Percentiles rank a stretch among this genome's conserved stretches.
These are phyloP conservation scores for Drosophila guanche DNA, from an alignment of 1,140 invertebrate genomes.

Conservation along the genomic window DNA sequence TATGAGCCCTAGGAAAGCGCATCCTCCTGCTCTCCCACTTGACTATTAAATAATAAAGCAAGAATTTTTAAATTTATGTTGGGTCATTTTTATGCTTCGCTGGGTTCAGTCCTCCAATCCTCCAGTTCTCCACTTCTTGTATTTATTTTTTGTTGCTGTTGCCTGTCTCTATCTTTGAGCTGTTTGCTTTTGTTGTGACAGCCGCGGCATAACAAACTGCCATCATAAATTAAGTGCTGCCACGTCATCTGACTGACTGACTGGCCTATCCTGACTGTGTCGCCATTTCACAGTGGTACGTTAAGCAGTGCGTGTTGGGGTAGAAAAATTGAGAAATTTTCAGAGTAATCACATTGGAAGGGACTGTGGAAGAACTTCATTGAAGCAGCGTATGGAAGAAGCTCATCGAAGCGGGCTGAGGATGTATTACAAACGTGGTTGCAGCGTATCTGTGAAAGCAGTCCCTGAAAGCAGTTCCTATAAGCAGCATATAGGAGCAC, in stretches of 20 bases:
- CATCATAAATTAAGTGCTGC: slow-evolving; percentile 81
- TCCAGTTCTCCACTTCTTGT: slow-evolving; percentile 19
- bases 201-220: slow-evolving; percentile 82
- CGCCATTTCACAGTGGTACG: slow-evolving; percentile 41
- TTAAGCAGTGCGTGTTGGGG: background rate
- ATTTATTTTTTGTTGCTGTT: slow-evolving; percentile 38
- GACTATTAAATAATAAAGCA: slow-evolving; percentile 82
- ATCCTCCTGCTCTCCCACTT: slow-evolving; percentile 5
- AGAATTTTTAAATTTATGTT: slow-evolving; percentile 83
- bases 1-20: slow-evolving; percentile 9
- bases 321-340: slow-evolving; percentile 4
- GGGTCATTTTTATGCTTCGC: slow-evolving; percentile 75
- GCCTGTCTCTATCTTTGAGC: slow-evolving; percentile 67
- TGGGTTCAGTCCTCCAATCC: slow-evolving; percentile 13
- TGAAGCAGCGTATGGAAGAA: too few species aligned
- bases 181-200: slow-evolving; percentile 80
- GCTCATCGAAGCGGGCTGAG: too few species aligned
- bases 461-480: too few species aligned
- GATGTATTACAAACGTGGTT: too few species aligned
- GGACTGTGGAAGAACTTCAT: too few species aligned
- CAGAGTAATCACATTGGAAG: background rate
- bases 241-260: slow-evolving; percentile 56
- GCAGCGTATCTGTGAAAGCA: too few species aligned
- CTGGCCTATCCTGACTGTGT: slow-evolving; percentile 35
- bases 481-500: too few species aligned